phyloP scores from a whole-genome alignment of 92 coral and sea anemone genomes.

The Epizoanthus ramosus region DNA sequence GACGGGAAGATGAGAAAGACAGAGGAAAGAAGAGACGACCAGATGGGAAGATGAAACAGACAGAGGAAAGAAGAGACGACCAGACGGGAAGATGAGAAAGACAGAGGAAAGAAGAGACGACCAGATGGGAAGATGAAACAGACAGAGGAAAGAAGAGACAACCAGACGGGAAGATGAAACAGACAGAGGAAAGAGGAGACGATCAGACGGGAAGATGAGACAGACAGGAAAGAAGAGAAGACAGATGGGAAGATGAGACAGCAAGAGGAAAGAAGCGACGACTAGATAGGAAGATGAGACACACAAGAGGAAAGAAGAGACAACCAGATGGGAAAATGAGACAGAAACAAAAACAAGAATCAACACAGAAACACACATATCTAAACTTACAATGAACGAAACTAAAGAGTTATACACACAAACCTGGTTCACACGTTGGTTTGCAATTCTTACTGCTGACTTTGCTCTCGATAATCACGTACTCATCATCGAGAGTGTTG shows the following conservation, averaged over 20 bases:
- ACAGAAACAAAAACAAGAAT: background rate
- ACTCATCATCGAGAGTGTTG: conserved; percentile 69
- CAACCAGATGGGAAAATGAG: background rate
- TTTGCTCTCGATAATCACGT: conserved; percentile 74
- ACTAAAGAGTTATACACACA: background rate
- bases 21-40: no score
- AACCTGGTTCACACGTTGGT: conserved; percentile 65
- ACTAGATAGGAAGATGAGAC: background rate
- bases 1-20: no score
- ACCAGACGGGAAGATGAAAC: no score
- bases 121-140: background rate
- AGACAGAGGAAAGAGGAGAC: no score
- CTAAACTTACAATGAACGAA: background rate
- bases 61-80: no score
- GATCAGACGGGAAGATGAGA: no score
- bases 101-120: no score
- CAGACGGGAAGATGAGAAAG: background rate
- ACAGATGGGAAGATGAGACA: background rate
- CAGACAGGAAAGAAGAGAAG: no score
- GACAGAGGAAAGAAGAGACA: no score
- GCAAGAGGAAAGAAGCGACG: no score
- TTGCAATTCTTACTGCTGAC: conserved; percentile 6
- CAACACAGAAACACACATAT: background rate
- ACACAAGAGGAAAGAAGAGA: no score
- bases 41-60: no score